Conservation (phyloP, 2,888 invertebrate genomes). For the Hecatera dysodea region DNA sequence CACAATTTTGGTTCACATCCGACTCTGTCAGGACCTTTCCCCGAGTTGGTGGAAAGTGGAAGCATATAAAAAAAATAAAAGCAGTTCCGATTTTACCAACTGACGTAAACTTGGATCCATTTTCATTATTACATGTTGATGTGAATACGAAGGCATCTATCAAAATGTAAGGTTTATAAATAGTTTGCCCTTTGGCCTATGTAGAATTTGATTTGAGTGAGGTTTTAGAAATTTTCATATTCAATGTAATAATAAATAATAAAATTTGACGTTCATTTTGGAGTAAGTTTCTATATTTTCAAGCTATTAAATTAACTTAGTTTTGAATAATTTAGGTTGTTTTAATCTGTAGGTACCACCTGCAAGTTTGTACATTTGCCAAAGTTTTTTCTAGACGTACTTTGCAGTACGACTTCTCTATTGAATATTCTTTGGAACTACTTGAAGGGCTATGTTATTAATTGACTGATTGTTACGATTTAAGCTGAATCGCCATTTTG, state of each 20-base stretch:
- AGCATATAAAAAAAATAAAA: slow-evolving; percentile 31
- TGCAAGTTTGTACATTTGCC: neutral
- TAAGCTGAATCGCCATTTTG: neutral
- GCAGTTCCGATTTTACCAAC: slow-evolving; percentile 16
- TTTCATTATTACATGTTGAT: slow-evolving; percentile 30
- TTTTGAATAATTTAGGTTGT: neutral
- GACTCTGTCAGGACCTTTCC: slow-evolving; percentile 59
- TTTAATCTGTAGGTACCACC: neutral
- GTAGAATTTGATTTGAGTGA: neutral
- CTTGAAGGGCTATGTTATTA: too few relatives aligned
- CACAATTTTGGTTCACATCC: slow-evolving; percentile 63
- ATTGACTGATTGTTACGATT: neutral
- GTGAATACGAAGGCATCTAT: neutral
- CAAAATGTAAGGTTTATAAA: slow-evolving; percentile 6
- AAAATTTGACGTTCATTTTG: neutral
- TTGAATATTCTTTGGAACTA: too few relatives aligned
- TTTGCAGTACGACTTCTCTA: neutral
- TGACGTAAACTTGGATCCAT: slow-evolving; percentile 29
- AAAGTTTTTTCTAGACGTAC: neutral
- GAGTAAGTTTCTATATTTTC: neutral
- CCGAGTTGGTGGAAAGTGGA: slow-evolving; percentile 32
- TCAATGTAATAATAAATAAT: neutral
- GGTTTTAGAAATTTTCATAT: slow-evolving; percentile 1
- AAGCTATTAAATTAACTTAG: neutral
- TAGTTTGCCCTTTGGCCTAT: slow-evolving; percentile 10